Evolutionary conservation across 2,113 vertebrate genomes (phyloP), one percentile per base, ranked within the genome.

Genomic region (Neofelis nebulosa): DNA sequence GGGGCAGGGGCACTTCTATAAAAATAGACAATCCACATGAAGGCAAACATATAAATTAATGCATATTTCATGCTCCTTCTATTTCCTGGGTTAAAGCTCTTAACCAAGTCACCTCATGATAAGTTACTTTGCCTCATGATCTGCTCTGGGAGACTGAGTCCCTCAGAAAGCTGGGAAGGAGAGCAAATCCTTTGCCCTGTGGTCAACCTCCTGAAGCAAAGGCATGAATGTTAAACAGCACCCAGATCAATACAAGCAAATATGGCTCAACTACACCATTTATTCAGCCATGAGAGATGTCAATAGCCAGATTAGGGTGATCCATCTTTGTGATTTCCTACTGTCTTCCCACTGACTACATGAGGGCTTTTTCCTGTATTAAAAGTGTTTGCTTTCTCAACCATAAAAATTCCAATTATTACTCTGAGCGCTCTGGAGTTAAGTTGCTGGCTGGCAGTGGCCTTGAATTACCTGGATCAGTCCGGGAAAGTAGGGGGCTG

Each of bases 251-350:
- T 99, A 99, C 99, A 99, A 99, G 99, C 99, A 99, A 99, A 99
- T 99, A 99, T 99, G 99, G 99, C 99, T 99, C 99, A 99, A 99
- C 99, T 99, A 99, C 99, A 98, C 99, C 99, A 99, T 99, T 99
- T 99, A 99, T 99, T 99, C 99, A 99, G 99, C 99, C 99, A 99
- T 99, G 99, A 99, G 99, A 99, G 99, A 99, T 99, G 99, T 99
- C 99, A 99, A 99, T 99, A 99, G 99, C 99, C 99, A 99, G 99
- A 99, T 99, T 99, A 99, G 99, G 99, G 99, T 99, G 99, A 99
- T 99, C 99, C 98, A 99, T 99, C 99, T 99, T 99, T 99, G 99
- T 99, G 99, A 99, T 99, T 99, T 99, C 99, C 99, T 98, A 99
- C 99, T 99, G 99, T 99, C 99, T 99, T 99, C 98, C 98, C 98